These are phyloP conservation scores for Agraylea sexmaculata DNA, from an alignment of 1,140 invertebrate species.

Conservation along the genomic window DNA sequence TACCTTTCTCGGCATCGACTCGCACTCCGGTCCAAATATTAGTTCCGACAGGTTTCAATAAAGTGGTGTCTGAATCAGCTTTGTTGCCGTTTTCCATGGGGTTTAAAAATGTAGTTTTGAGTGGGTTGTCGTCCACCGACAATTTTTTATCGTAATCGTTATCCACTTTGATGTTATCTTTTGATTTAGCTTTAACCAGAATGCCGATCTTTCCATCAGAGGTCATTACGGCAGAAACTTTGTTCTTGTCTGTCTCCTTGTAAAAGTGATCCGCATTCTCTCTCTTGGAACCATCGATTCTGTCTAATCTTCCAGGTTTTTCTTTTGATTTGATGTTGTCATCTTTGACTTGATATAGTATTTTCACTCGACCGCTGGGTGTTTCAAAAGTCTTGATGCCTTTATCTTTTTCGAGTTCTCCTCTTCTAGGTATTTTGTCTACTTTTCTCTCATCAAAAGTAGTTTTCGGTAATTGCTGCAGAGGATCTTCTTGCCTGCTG, in stretches of 20 bases:
- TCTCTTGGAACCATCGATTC: slow-evolving; percentile 2
- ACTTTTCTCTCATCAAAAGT: slow-evolving; percentile 2
- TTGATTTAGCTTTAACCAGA: slow-evolving; percentile 17
- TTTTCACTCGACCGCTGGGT: slow-evolving; percentile 18
- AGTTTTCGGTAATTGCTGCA: slow-evolving; percentile 2
- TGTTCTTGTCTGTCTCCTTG: slow-evolving; percentile 19
- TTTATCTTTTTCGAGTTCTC: slow-evolving; percentile 9
- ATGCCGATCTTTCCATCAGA: slow-evolving; percentile 19
- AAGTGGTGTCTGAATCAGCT: slow-evolving; percentile 8
- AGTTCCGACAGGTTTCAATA: slow-evolving; percentile 11
- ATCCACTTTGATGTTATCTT: slow-evolving; percentile 8
- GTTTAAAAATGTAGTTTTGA: slow-evolving; percentile 12
- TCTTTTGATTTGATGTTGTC: slow-evolving; percentile 3
- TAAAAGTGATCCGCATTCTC: slow-evolving; percentile 13
- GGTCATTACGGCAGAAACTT: slow-evolving; percentile 19
- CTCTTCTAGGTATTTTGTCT: neutral
- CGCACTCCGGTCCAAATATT: slow-evolving; percentile 16
- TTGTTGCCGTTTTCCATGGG: slow-evolving; percentile 9
- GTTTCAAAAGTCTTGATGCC: slow-evolving; percentile 20
- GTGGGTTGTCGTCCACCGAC: slow-evolving; percentile 3
- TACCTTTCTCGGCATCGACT: slow-evolving; percentile 5
- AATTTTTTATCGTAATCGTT: slow-evolving; percentile 5
- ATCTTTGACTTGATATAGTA: slow-evolving; percentile 16
- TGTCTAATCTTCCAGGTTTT: neutral
- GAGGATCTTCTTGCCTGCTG: slow-evolving; percentile 8